These are phyloP conservation scores for Baryphthengus martii DNA, from an alignment of 2,113 vertebrate genomes.

Conservation along the genomic window DNA sequence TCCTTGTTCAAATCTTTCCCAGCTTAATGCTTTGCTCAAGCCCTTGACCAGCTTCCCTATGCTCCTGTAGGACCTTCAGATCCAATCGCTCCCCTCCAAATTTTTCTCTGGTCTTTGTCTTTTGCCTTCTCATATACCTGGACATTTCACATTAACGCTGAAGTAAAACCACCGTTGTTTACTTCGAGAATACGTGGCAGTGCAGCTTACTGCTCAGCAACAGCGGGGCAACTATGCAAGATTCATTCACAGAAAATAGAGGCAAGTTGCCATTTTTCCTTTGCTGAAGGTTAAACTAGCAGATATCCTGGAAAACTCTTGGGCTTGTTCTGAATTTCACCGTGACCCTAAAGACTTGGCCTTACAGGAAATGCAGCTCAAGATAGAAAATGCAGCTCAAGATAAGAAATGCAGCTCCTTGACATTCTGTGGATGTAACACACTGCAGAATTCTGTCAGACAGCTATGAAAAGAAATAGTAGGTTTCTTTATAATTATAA, in stretches of 20 bases:
- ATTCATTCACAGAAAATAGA: not conserved
- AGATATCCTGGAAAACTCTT: not conserved
- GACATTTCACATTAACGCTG: fast-evolving
- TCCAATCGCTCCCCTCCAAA: not conserved
- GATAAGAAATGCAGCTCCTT: not conserved
- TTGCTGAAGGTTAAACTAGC: not conserved
- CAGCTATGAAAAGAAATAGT: not conserved
- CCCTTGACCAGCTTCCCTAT: not conserved
- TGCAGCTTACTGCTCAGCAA: not conserved
- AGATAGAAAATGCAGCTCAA: not conserved
- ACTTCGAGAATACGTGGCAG: not conserved
- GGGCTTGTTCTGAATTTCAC: not conserved
- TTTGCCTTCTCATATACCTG: not conserved
- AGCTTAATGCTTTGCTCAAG: not conserved
- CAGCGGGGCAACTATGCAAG: not conserved
- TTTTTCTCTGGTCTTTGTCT: not conserved
- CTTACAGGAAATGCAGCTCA: not conserved
- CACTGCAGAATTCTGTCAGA: not conserved
- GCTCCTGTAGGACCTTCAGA: not conserved
- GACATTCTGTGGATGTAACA: not conserved
- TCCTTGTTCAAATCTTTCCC: not conserved
- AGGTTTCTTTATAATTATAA: not conserved
- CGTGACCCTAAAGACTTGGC: not conserved
- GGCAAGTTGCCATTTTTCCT: not conserved
- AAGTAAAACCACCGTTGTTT: not conserved